Conservation (phyloP, 2,888 invertebrate species). For the Phasia obesa region DNA sequence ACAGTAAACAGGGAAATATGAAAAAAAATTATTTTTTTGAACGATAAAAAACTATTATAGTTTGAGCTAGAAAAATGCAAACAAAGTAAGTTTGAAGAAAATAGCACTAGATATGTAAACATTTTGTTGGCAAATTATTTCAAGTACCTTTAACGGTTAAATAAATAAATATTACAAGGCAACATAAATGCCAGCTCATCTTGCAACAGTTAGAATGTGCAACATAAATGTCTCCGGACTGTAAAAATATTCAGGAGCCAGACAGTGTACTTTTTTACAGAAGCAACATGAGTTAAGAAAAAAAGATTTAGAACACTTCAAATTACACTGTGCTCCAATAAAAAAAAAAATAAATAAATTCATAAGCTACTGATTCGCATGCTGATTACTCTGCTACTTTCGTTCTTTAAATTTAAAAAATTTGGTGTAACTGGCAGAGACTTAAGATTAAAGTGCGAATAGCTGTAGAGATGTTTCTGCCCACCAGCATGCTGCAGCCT, state of each 20-base stretch:
- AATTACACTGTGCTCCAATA: too few relatives aligned
- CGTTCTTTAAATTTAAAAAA: too few relatives aligned
- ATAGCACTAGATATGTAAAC: conserved; percentile 26
- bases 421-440: too few relatives aligned
- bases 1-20: conserved; percentile 4
- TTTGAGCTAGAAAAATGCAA: conserved; percentile 10
- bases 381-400: too few relatives aligned
- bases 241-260: conserved; percentile 22
- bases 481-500: too few relatives aligned
- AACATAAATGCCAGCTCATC: conserved; percentile 15
- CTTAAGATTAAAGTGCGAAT: too few relatives aligned
- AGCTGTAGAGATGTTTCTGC: too few relatives aligned
- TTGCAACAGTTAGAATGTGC: neutral
- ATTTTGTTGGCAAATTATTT: conserved; percentile 65
- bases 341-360: too few relatives aligned
- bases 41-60: neutral
- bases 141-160: conserved; percentile 51
- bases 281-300: neutral
- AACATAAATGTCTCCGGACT: conserved; percentile 4
- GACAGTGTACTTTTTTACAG: neutral
- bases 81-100: neutral
- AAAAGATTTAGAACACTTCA: too few relatives aligned
- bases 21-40: conserved; percentile 3
- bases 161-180: conserved; percentile 38
- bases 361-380: too few relatives aligned